Evolutionary conservation across 30 jellyfish, hydroid and myxozoan species (phyloP), one percentile per base, ranked within the genome.

Genomic region (Aurelia aurita complex sp. Pacific): DNA sequence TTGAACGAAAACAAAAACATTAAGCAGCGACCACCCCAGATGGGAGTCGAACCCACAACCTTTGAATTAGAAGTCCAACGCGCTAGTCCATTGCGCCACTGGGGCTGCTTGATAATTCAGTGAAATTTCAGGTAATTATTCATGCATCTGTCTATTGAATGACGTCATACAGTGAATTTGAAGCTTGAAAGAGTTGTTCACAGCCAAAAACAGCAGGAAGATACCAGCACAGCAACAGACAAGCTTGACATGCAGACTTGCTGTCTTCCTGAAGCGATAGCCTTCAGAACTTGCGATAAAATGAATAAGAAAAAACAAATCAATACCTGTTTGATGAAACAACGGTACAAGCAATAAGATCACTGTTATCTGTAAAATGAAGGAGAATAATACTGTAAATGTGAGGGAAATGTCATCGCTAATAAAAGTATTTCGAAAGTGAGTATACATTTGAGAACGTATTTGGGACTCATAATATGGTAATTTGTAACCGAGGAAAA

Each of bases 21-120:
- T 36, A 12, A 35, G 92, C 92, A 83, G 86, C 92, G 81, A 73
- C 92, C 92, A 83, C 92, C 92, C 92, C 92, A 83, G 92, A 83
- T 83, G 92, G 92, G 92, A 83, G 92, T 83, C 92, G 92, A 83
- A 83, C 92, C 92, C 92, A 83, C 92, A 83, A 83, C 92, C 92
- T 83, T 83, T 83, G 92, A 62, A 83, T 83, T 83, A 83, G 92
- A 83, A 83, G 92, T 83, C 92, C 92, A 83, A 83, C 92, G 92
- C 92, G 92, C 92, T 83, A 83, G 92, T 83, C 92, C 92, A 83
- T 83, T 83, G 92, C 92, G 92, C 92, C 92, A 83, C 92, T 83
- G 92, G 92, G 92, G 92, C 92, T 83, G 92, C 92, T 46, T 82
- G 81, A 33, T 55, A 46, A 7, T 1, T 17, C 3, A 46, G 14